A percentile compares a stretch with the other conserved stretches of the same genome.
Evolutionary conservation across 2,797 vertebrate species (phyloP).

Genomic region (Sitta carolinensis): DNA sequence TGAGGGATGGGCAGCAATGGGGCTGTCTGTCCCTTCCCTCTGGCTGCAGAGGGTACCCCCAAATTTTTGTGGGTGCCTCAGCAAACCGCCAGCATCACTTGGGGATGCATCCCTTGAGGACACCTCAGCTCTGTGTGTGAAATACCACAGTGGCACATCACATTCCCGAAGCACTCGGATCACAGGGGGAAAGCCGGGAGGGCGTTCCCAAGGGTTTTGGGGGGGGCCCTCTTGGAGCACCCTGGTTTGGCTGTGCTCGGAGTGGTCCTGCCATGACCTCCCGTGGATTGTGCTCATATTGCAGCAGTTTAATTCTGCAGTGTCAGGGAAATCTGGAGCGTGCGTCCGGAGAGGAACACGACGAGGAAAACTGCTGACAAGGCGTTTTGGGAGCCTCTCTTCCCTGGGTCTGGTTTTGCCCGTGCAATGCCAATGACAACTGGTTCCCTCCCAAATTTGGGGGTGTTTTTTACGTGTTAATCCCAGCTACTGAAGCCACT

Average conservation of each 20-base stretch:
- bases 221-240: neutral
- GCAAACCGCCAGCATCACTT: neutral
- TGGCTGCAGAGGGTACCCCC: neutral
- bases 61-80: neutral
- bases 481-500: neutral
- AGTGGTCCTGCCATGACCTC: neutral
- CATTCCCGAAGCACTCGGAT: neutral
- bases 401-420: neutral
- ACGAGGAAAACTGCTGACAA: accelerated
- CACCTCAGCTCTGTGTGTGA: neutral
- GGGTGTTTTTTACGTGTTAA: neutral
- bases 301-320: neutral
- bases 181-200: accelerated
- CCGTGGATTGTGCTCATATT: neutral
- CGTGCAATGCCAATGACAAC: accelerated
- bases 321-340: accelerated
- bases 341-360: accelerated
- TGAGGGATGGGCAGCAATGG: neutral
- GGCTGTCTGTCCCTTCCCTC: neutral
- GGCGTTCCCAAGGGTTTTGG: accelerated
- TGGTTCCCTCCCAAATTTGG: neutral
- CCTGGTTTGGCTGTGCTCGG: neutral
- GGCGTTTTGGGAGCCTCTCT: neutral
- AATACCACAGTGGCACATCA: accelerated
- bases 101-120: neutral